Conservation (phyloP, 2,888 invertebrate genomes). For the Bugula neritina region DNA sequence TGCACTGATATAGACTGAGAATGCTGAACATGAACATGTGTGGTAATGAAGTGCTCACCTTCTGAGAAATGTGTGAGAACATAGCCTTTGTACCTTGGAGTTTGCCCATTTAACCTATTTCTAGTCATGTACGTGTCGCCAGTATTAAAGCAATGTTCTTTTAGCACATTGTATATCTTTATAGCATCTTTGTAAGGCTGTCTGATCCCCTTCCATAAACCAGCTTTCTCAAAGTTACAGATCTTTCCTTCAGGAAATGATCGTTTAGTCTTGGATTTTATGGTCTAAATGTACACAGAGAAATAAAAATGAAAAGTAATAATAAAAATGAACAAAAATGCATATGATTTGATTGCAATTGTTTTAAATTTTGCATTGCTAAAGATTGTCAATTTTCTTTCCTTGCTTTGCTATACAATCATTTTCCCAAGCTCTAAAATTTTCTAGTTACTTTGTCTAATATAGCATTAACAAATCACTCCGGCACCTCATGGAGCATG, state of each 20-base stretch:
- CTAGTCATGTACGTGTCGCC: slow-evolving; percentile 38
- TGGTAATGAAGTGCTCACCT: too few species aligned
- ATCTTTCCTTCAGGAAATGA: not conserved
- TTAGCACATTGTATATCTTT: slow-evolving; percentile 42
- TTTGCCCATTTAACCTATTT: slow-evolving; percentile 16
- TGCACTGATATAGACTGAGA: too few species aligned
- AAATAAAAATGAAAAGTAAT: not conserved
- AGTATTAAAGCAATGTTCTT: slow-evolving; percentile 34
- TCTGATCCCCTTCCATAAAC: slow-evolving; percentile 33
- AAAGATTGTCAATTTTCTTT: too few species aligned
- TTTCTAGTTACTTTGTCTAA: too few species aligned
- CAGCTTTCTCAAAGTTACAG: slow-evolving; percentile 28
- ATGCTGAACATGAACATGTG: too few species aligned
- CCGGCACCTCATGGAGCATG: too few species aligned
- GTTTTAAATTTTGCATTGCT: too few species aligned
- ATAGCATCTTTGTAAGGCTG: slow-evolving; percentile 38
- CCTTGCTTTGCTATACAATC: too few species aligned
- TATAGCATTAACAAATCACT: too few species aligned
- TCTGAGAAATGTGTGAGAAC: not conserved
- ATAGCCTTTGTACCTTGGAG: slow-evolving; percentile 14
- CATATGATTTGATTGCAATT: too few species aligned
- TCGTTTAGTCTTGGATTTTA: not conserved
- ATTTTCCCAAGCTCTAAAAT: too few species aligned
- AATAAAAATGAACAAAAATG: not conserved
- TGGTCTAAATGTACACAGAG: not conserved